phyloP scores from a whole-genome alignment of 2,797 vertebrate genomes.

The Clangula hyemalis region DNA sequence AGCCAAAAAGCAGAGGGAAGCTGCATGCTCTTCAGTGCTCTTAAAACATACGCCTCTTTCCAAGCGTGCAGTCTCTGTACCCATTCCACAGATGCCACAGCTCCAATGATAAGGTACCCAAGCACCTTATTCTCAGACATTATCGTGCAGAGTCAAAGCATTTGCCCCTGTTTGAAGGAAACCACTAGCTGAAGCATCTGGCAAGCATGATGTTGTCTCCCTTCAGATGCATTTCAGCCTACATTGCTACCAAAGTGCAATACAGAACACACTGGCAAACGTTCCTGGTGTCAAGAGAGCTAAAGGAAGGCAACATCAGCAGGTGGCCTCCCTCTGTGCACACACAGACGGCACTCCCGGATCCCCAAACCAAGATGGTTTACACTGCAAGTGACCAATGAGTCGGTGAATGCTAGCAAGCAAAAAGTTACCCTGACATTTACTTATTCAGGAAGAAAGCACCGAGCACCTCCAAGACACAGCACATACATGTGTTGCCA shows the following conservation, averaged over 20 bases:
- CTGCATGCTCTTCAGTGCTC: background rate
- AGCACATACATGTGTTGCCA: background rate
- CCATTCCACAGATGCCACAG: background rate
- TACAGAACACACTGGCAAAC: background rate
- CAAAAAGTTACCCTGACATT: background rate
- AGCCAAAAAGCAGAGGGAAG: background rate
- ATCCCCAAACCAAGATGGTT: background rate
- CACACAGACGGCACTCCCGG: fast-evolving
- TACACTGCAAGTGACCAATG: background rate
- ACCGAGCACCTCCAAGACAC: background rate
- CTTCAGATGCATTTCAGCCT: background rate
- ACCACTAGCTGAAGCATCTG: background rate
- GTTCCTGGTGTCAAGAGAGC: background rate
- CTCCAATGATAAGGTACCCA: background rate
- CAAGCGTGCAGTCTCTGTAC: background rate
- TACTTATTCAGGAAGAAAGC: background rate
- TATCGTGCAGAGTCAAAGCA: background rate
- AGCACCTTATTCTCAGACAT: background rate
- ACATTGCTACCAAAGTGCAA: background rate
- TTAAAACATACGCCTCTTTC: background rate
- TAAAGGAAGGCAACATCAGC: background rate
- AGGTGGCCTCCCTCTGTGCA: fast-evolving
- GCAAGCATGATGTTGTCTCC: background rate
- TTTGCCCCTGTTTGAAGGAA: background rate
- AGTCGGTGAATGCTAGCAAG: background rate